These are phyloP conservation scores for Eupristina koningsbergeri DNA, from an alignment of 1,140 invertebrate genomes.

Conservation along the genomic window DNA sequence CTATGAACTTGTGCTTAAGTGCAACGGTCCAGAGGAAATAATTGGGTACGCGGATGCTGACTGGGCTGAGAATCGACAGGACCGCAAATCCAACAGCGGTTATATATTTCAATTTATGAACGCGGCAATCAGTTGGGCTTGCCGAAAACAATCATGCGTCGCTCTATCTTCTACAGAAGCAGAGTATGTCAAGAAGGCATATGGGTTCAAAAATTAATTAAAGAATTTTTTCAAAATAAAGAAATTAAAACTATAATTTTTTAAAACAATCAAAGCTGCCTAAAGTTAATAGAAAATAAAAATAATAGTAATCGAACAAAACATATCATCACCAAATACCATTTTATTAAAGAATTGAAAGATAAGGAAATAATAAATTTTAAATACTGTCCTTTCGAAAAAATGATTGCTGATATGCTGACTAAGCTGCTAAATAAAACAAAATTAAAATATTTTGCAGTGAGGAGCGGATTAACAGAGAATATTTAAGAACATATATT, in stretches of 20 bases:
- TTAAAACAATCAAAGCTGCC: slow-evolving; percentile 53
- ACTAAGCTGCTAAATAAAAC: not conserved
- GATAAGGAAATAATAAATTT: not conserved
- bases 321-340: slow-evolving; percentile 50
- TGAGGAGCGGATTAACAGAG: too few species aligned
- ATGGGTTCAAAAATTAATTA: slow-evolving; percentile 47
- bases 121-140: slow-evolving; percentile 49
- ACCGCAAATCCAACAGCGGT: slow-evolving; percentile 53
- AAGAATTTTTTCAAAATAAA: slow-evolving; percentile 46
- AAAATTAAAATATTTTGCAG: too few species aligned
- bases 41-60: too few species aligned
- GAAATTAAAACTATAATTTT: slow-evolving; percentile 42
- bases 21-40: too few species aligned
- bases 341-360: slow-evolving; percentile 37
- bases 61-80: not conserved
- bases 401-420: too few species aligned
- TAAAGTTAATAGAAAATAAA: slow-evolving; percentile 48
- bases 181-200: slow-evolving; percentile 47
- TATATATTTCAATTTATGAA: slow-evolving; percentile 47
- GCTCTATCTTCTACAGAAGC: too few species aligned
- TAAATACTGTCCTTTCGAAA: not conserved
- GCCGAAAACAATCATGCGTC: slow-evolving; percentile 41
- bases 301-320: slow-evolving; percentile 51
- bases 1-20: too few species aligned
- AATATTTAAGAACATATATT: too few species aligned